Base-by-base conservation (phyloP, 92 coral and sea anemone species). In the Plumapathes pennacea region DNA sequence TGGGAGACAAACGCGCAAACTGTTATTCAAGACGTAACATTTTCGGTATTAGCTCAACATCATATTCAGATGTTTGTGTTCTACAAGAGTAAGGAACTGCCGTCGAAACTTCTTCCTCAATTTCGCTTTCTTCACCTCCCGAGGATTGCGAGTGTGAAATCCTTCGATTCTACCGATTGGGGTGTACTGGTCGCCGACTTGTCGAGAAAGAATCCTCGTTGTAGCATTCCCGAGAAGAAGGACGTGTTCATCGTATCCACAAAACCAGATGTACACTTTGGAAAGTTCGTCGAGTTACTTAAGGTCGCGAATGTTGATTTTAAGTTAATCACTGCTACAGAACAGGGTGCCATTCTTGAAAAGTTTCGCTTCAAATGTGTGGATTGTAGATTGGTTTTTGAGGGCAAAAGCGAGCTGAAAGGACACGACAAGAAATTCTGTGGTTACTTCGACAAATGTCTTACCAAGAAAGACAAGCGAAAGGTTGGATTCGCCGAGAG, bases 101-200 rank as follows among this genome's bases (percentile, higher is more conserved):
- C 96, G 23, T 70, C 96, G 1, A 88, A 80, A 37, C 60, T 88
- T n/a, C 29, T 88, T 1, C 85, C 96, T 28, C 86, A 83, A 25
- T 88, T 82, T 52, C 72, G 90, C 20, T 50, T 70, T 13, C 86
- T 82, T 1, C 80, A 88, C 36, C 85, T 78, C 38, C 96, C 96
- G 3, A 50, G 63, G 48, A 72, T 80, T 19, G 73, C 86, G 5
- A 44, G 25, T 12, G 38, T 88, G 14, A 32, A 46, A 44, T 50
- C 83, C 4, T 54, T 68, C n/a, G 36, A 52, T 7, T 62, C 54
- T 4, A 71, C 57, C 41, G 64, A 72, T 11, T 82, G 85, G 90
- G 73, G 63, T 24, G 21, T 75, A 22, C 15, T 88, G 2, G 66
- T 76, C 11, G 24, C 56, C 2, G 44, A 57, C 22, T 30, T 83